Evolutionary conservation across 2,888 invertebrate species (phyloP).

Genomic region (Chaetoderma sp.): DNA sequence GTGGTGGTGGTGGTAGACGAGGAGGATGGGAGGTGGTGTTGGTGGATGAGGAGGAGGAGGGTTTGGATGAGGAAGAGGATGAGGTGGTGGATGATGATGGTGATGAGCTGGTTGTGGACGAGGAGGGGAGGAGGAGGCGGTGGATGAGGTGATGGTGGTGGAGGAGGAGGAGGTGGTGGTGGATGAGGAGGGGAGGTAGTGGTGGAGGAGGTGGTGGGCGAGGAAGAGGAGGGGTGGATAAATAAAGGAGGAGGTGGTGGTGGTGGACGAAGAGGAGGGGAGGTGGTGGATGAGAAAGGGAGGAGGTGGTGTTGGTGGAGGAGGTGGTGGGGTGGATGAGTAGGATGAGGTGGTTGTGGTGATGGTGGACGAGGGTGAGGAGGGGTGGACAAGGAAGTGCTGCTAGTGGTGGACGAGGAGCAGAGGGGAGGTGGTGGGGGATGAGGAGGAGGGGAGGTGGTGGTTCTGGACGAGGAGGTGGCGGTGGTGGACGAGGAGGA

Average conservation of each 20-base stretch:
- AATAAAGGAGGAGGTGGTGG: neutral
- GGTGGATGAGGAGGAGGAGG: neutral
- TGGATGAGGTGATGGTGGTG: neutral
- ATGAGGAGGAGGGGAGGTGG: neutral
- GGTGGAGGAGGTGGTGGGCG: neutral
- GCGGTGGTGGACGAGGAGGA: conserved; percentile 1
- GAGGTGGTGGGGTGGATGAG: neutral
- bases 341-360: neutral
- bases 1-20: neutral
- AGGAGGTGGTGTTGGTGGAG: neutral
- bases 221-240: neutral
- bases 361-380: neutral
- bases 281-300: neutral
- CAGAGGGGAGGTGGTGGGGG: neutral
- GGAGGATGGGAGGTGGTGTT: neutral
- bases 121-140: neutral
- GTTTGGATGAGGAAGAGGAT: neutral
- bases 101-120: neutral
- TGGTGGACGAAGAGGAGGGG: neutral
- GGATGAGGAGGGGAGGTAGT: neutral
- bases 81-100: neutral
- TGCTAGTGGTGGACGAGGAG: neutral
- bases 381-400: neutral
- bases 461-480: neutral
- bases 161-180: neutral